These are phyloP conservation scores for Gasterosteus aculeatus DNA, from an alignment of 2,113 vertebrate species.

Conservation along the genomic window DNA sequence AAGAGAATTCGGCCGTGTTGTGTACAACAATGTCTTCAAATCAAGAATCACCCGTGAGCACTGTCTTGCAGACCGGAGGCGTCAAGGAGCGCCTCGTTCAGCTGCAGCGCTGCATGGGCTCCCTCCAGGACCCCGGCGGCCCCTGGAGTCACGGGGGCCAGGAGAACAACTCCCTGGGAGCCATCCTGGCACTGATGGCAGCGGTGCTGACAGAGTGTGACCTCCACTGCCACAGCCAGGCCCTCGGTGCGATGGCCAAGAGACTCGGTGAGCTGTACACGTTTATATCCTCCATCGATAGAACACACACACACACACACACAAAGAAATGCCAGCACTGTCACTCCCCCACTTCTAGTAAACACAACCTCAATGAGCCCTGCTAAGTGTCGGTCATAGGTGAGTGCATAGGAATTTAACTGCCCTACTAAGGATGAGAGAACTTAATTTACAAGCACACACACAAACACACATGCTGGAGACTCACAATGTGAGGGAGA, in stretches of 20 bases:
- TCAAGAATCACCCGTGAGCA: constrained; percentile 7
- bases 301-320: not conserved
- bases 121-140: constrained; percentile 76
- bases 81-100: constrained; percentile 76
- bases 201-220: constrained; percentile 84
- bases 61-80: constrained; percentile 64
- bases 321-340: constrained; percentile 34
- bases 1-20: not conserved
- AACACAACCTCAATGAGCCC: constrained; percentile 60
- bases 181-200: constrained; percentile 82
- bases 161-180: constrained; percentile 72
- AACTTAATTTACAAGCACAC: constrained; percentile 15
- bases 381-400: constrained; percentile 71
- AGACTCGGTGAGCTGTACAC: constrained; percentile 71
- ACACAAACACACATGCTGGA: constrained; percentile 5
- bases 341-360: constrained; percentile 57
- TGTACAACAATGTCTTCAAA: not conserved
- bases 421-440: constrained; percentile 42
- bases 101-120: constrained; percentile 80
- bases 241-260: constrained; percentile 79
- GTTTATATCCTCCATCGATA: constrained; percentile 44
- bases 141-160: constrained; percentile 55
- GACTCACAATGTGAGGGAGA: constrained; percentile 1
- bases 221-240: constrained; percentile 83
- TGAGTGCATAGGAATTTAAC: constrained; percentile 75